Base-by-base conservation (phyloP, 1,140 invertebrate species). In the Drosophila nannoptera region DNA sequence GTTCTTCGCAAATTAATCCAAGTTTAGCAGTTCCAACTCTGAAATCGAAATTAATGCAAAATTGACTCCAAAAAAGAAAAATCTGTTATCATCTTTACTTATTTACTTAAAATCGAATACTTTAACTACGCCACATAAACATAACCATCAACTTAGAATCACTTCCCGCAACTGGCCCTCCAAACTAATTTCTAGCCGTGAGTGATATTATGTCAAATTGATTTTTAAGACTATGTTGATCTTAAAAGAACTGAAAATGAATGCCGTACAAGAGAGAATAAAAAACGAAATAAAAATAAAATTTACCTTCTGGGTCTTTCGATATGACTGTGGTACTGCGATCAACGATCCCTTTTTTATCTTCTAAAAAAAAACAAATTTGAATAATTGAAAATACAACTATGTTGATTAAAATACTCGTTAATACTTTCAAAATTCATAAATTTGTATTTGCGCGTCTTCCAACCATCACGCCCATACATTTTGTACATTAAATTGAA, bases 261-360 rank as follows among this genome's bases (percentile, higher is more conserved):
- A 12, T 16, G 0, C 14, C 55, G 52, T 16, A 40, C 22, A 40
- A 53, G 14, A 46, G 22, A 29, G 1, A 8, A 49, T 1, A 35
- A 7, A 50, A 9, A n/a, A 31, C 8, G 8, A 5, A 35, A 16
- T 50, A 50, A 50, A n/a, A 48, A 46, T 42, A 32, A 16, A 53
- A 58, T 69, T 89, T 89, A 89, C 88, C 96, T 95, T 96, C 94
- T 82, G 95, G 94, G 89, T 97, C 96, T 94, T 97, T 96, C 90
- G 95, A 96, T 91, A 97, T 97, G 89, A 97, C 96, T 88, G 96
- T 97, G 90, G 95, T 96, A 91, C 95, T 96, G 90, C 96, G 94
- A 92, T 97, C 96, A 91, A 97, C 96, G 89, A 94, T 95, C 91
- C 92, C 93, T 91, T 96, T 96, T 92, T 96, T 96, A 92, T 96